phyloP scores from a whole-genome alignment of 2,888 invertebrate species.

The Drosophila aldrichi region DNA sequence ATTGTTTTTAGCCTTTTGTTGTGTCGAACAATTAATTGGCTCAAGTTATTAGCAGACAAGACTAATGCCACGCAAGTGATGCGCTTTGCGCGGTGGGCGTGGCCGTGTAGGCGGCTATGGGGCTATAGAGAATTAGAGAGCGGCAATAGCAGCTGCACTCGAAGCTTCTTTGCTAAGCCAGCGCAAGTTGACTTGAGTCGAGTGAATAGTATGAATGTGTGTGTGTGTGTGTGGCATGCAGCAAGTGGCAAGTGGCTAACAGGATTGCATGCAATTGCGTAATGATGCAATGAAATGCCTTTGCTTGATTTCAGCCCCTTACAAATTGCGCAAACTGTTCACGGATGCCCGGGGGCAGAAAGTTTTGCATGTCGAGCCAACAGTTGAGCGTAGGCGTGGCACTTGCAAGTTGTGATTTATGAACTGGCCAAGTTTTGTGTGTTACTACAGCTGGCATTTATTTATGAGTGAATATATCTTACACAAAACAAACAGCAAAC shows the following conservation, averaged over 20 bases:
- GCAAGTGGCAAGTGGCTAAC: conserved; percentile 18
- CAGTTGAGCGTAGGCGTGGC: conserved; percentile 12
- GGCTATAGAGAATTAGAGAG: not conserved
- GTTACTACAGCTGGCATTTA: conserved; percentile 54
- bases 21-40: conserved; percentile 57
- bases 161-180: not conserved
- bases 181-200: conserved; percentile 17
- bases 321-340: conserved; percentile 60
- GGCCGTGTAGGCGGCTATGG: too few relatives aligned
- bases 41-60: conserved; percentile 59
- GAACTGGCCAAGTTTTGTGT: conserved; percentile 59
- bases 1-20: conserved; percentile 21
- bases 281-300: conserved; percentile 68
- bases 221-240: conserved; percentile 1
- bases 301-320: conserved; percentile 58
- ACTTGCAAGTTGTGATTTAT: conserved; percentile 67
- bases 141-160: conserved; percentile 13
- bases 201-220: too few relatives aligned
- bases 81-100: not conserved
- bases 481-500: conserved; percentile 15
- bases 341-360: conserved; percentile 9
- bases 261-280: conserved; percentile 52
- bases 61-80: conserved; percentile 4
- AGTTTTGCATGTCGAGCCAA: conserved; percentile 23
- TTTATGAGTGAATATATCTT: conserved; percentile 57